phyloP scores from a whole-genome alignment of 1,140 invertebrate genomes.

The Euwallacea fornicatus region DNA sequence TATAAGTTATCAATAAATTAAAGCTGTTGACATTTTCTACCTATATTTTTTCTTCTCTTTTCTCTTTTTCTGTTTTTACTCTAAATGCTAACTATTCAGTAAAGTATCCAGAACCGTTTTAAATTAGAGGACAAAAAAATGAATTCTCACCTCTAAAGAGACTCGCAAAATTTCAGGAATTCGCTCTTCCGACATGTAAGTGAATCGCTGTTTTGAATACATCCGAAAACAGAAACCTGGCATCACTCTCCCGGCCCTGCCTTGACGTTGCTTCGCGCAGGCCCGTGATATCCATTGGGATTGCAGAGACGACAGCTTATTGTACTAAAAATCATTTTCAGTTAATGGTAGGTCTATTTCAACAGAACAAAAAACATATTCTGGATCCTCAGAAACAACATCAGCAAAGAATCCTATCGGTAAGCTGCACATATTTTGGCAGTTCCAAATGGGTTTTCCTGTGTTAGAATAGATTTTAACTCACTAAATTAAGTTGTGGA shows the following conservation, averaged over 20 bases:
- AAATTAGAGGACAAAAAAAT: neutral
- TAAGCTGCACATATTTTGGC: too few species aligned
- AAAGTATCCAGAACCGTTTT: too few species aligned
- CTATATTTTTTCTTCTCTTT: too few species aligned
- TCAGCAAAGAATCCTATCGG: too few species aligned
- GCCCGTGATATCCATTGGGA: conserved; percentile 79
- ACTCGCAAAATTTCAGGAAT: conserved; percentile 79
- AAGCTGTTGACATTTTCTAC: neutral
- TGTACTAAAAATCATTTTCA: conserved; percentile 39
- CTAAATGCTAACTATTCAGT: too few species aligned
- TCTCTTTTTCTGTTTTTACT: too few species aligned
- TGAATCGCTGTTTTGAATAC: conserved; percentile 71
- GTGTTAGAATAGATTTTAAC: too few species aligned
- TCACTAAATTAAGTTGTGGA: too few species aligned
- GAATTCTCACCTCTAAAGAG: conserved; percentile 58
- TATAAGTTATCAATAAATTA: conserved; percentile 1
- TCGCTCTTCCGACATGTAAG: conserved; percentile 63
- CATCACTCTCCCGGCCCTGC: conserved; percentile 82
- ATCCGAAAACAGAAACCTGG: conserved; percentile 80
- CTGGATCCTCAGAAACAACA: neutral
- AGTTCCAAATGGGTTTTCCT: too few species aligned
- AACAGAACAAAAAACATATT: neutral
- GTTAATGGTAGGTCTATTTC: neutral
- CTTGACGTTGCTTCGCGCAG: conserved; percentile 74
- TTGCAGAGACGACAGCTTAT: conserved; percentile 67